A percentile compares a stretch with the other conserved stretches of the same genome.
These are phyloP conservation scores for Diorhabda sublineata DNA, from an alignment of 1,140 invertebrate species.

Conservation along the genomic window DNA sequence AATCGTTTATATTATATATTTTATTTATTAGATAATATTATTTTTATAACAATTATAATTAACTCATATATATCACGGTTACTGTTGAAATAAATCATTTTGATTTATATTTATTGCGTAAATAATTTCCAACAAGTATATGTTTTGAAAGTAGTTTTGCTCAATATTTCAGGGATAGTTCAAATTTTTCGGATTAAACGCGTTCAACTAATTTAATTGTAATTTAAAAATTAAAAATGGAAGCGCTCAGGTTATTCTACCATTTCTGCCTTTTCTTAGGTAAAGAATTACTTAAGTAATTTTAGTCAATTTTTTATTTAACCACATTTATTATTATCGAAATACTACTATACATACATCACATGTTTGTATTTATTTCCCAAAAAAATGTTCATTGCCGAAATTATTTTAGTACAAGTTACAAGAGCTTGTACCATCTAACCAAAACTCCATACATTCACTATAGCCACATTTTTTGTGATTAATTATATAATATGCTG, in stretches of 20 bases:
- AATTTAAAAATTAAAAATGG: neutral
- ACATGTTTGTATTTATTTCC: neutral
- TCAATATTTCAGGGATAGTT: neutral
- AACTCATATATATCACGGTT: too few relatives aligned
- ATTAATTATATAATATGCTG: too few relatives aligned
- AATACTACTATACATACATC: constrained; percentile 9
- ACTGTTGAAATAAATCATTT: too few relatives aligned
- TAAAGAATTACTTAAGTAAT: constrained; percentile 28
- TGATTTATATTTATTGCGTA: too few relatives aligned
- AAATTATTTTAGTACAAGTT: too few relatives aligned
- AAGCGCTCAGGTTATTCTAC: constrained; percentile 35
- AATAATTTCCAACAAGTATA: neutral
- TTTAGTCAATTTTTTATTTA: constrained; percentile 21
- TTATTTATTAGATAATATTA: too few relatives aligned
- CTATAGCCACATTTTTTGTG: too few relatives aligned
- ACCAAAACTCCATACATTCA: too few relatives aligned
- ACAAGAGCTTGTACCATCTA: too few relatives aligned
- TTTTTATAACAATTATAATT: too few relatives aligned
- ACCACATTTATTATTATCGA: neutral
- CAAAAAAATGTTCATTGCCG: too few relatives aligned
- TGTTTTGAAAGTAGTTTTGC: neutral
- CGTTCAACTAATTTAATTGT: neutral
- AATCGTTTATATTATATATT: too few relatives aligned
- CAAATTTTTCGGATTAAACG: neutral
- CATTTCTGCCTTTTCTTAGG: constrained; percentile 33